Evolutionary conservation across 1,140 invertebrate species (phyloP), one percentile per base, ranked within the genome.

Genomic region (Cataglyphis hispanica): DNA sequence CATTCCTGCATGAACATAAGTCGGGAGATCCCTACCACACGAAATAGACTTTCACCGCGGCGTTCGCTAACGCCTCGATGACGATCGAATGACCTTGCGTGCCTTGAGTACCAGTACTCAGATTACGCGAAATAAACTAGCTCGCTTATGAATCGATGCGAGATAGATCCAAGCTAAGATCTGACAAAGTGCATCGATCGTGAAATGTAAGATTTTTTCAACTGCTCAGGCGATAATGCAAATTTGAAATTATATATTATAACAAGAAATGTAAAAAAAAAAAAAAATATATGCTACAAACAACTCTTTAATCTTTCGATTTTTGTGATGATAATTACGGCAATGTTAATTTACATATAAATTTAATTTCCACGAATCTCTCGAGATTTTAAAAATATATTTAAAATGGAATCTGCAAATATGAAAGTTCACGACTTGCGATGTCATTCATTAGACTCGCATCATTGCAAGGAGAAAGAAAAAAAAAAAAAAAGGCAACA

Each of bases 41-140:
- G 53, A 63, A 75, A 90, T 90, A 77, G 81, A 91, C 90, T 91
- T 91, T 91, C 90, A 91, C 90, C 90, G 77, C 56, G 53, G 77
- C 89, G 67, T 86, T 87, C 77, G 74, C 90, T 85, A 56, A 58
- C 87, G 77, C 56, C 81, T 83, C 83, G 87, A 86, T 89, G 83
- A 58, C 87, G 77, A 87, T 89, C 87, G 69, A 64, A 34, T 86
- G 90, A 91, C 90, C 90, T 91, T 91, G 90, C 90, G 83, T 89
- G 90, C 90, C 83, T 31, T 31, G 43, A 67, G 87, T 87, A 84
- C 78, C 70, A 75, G 75, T 91, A 91, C 87, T 90, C 78, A 83
- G 85, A 84, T 87, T 88, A 87, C 56, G 69, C 37, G 66, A 58
- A 78, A 87, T 56, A 78, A 69, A 75, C 63, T 63, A 64, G 11